Evolutionary conservation across 1,140 invertebrate species (phyloP).

Genomic region (Drosophila tani): DNA sequence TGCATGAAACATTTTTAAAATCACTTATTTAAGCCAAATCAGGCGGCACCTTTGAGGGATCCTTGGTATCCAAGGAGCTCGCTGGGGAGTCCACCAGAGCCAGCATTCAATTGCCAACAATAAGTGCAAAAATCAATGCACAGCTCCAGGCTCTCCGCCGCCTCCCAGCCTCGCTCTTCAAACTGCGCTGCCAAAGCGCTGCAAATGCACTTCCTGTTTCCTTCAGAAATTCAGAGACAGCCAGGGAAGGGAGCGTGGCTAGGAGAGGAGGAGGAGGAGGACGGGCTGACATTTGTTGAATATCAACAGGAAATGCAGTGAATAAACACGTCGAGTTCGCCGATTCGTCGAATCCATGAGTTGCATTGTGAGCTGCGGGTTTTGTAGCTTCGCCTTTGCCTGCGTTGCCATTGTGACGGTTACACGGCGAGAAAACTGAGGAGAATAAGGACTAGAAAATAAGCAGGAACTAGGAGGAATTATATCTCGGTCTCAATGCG

Average conservation of each 20-base stretch:
- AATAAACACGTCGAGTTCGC: constrained; percentile 74
- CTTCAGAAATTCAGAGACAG: constrained; percentile 31
- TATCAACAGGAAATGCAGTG: constrained; percentile 84
- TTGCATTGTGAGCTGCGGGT: constrained; percentile 49
- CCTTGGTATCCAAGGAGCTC: too few species aligned
- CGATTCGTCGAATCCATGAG: constrained; percentile 48
- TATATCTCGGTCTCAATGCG: too few species aligned
- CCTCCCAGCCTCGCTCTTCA: background rate
- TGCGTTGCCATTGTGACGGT: constrained; percentile 29
- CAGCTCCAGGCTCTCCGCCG: constrained; percentile 39
- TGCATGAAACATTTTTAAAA: constrained; percentile 1
- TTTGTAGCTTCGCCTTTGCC: constrained; percentile 12
- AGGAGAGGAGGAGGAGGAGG: constrained; percentile 18
- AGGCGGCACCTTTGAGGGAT: background rate
- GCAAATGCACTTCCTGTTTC: constrained; percentile 80
- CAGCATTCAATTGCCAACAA: constrained; percentile 55
- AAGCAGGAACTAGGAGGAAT: too few species aligned
- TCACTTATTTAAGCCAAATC: background rate
- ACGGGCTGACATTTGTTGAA: constrained; percentile 70
- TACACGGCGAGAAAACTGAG: constrained; percentile 13
- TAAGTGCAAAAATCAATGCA: constrained; percentile 74
- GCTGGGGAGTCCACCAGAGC: background rate
- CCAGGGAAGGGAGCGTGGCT: constrained; percentile 10
- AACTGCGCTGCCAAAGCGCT: constrained; percentile 42
- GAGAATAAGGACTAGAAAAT: background rate